Conservation (phyloP, 1,140 invertebrate genomes). For the Paracyclopina nana region DNA sequence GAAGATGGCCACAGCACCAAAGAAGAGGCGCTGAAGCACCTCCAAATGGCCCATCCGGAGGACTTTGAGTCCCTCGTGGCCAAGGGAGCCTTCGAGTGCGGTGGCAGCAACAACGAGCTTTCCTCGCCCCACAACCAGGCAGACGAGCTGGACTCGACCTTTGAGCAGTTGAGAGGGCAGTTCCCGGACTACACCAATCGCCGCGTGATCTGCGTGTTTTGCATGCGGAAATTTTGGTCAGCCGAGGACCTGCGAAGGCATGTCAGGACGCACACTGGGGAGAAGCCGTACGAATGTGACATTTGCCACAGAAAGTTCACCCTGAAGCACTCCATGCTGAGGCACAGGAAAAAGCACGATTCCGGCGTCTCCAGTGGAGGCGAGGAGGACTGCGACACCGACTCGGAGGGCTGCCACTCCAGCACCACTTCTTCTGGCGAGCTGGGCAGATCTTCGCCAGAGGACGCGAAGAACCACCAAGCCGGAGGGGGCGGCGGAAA, state of each 20-base stretch:
- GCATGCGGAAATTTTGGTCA: slow-evolving; percentile 76
- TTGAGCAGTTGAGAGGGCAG: slow-evolving; percentile 38
- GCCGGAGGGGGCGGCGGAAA: background rate
- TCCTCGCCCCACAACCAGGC: background rate
- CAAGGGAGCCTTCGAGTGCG: slow-evolving; percentile 17
- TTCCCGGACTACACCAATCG: slow-evolving; percentile 61
- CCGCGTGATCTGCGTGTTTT: slow-evolving; percentile 71
- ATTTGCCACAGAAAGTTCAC: slow-evolving; percentile 56
- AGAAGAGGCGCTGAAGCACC: slow-evolving; percentile 55
- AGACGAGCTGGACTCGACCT: slow-evolving; percentile 25
- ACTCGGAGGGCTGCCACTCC: background rate
- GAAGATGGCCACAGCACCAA: slow-evolving; percentile 60
- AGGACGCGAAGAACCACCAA: background rate
- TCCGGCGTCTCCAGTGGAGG: background rate
- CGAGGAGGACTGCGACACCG: slow-evolving; percentile 13
- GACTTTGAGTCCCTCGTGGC: slow-evolving; percentile 27
- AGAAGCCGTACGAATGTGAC: slow-evolving; percentile 41
- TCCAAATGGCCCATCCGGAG: slow-evolving; percentile 41
- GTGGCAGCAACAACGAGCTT: slow-evolving; percentile 17
- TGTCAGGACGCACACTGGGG: slow-evolving; percentile 70
- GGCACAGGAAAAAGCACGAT: slow-evolving; percentile 62
- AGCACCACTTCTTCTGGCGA: background rate
- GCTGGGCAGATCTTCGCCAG: background rate
- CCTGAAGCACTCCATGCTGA: slow-evolving; percentile 77
- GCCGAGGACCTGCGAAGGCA: slow-evolving; percentile 74